Evolutionary conservation across 2,888 invertebrate genomes (phyloP).

Genomic region (Acrobasis repandana): DNA sequence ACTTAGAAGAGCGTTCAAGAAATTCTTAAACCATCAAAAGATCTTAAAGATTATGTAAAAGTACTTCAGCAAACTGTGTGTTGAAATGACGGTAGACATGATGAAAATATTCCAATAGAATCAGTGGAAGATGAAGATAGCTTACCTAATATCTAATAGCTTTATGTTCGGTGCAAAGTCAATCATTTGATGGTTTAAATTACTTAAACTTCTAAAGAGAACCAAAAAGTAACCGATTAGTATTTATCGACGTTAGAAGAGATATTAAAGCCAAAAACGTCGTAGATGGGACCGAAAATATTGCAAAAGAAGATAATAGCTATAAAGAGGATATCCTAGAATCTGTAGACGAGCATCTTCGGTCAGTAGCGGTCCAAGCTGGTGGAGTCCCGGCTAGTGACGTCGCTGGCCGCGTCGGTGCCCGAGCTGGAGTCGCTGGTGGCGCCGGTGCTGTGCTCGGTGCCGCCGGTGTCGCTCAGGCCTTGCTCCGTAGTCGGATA

Average conservation of each 20-base stretch:
- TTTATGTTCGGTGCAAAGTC: too few relatives aligned
- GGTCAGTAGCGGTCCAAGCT: conserved; percentile 71
- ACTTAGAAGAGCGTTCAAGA: neutral
- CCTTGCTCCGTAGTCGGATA: conserved; percentile 64
- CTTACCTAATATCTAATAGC: too few relatives aligned
- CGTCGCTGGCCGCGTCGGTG: conserved; percentile 75
- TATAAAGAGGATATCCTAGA: conserved; percentile 32
- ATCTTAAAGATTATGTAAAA: neutral
- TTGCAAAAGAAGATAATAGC: neutral
- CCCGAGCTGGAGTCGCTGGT: conserved; percentile 49
- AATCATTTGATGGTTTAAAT: too few relatives aligned
- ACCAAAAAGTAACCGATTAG: neutral
- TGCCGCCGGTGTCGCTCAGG: conserved; percentile 54
- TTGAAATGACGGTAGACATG: neutral
- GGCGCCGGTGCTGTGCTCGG: conserved; percentile 40
- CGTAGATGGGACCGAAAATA: conserved; percentile 25
- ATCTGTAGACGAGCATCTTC: conserved; percentile 43
- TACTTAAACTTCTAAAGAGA: too few relatives aligned
- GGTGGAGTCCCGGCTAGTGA: conserved; percentile 73
- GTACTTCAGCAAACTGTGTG: neutral
- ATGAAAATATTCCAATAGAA: neutral
- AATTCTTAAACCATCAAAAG: neutral
- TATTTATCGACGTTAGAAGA: neutral
- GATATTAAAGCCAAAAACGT: conserved; percentile 13
- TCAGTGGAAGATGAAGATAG: neutral